Base-by-base conservation (phyloP, 2,888 invertebrate genomes). In the Eristalinus sepulchralis region DNA sequence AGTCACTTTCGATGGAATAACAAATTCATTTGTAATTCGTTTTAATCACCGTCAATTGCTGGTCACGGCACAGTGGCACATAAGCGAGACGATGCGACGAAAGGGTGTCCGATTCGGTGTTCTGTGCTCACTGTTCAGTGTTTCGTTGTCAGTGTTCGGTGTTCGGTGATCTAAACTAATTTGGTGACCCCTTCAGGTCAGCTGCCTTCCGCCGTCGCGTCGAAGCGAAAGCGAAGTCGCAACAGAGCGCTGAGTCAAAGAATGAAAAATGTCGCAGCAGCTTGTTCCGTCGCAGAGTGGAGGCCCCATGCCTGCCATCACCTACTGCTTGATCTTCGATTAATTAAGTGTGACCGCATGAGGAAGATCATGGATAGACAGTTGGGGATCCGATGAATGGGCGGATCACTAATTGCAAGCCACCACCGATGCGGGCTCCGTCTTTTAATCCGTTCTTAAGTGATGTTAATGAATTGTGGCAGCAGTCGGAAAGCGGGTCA, bases 1-100 rank as follows among this genome's bases (percentile, higher is more conserved):
- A 11, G 53, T 66, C 60, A 24, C 47, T 66, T 79, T 80, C 67
- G 55, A 59, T 13, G 60, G 17, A 72, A 82, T 31, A 79, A 82
- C 60, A 78, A 70, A 86, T 83, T 78, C 75, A 79, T 79, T 75
- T 55, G 71, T 86, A 86, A 86, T 86, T 86, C 83, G 83, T 78
- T 86, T 86, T 86, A 86, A 86, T 86, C 86, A 83, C 83, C 63
- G 73, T 79, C 86, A 86, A 86, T 86, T 86, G 60, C 55, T 71
- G 83, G 31, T 47, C 75, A 75, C 66, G 53, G 59, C 81, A 71
- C 81, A 67, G 36, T 71, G 10, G 13, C 24, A 24, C 39, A 27
- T 2, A 27, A 27, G 27, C 27, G 27, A 5, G 2, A 6, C 39
- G 13, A n/a, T 39, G 24, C 11, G 24, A 6, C 57, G 57, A 27